Percentiles rank a stretch among this genome's conserved stretches.
These are phyloP conservation scores for Erythrolamprus reginae DNA, from an alignment of 2,113 vertebrate genomes.

Conservation along the genomic window DNA sequence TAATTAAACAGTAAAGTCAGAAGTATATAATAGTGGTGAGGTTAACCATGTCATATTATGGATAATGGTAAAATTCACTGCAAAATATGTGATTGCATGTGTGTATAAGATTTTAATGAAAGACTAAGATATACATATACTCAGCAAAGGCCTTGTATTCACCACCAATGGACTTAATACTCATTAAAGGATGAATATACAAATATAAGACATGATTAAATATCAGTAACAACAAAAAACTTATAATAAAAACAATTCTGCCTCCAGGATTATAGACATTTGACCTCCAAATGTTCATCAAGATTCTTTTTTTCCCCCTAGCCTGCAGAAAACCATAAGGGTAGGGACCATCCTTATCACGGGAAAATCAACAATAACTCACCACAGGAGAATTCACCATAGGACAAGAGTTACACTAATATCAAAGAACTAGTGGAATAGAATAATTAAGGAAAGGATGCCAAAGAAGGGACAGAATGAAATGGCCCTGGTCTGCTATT, in stretches of 20 bases:
- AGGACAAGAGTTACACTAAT: not conserved
- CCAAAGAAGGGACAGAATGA: not conserved
- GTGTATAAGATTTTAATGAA: not conserved
- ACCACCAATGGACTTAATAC: not conserved
- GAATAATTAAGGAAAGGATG: not conserved
- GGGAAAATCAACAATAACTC: not conserved
- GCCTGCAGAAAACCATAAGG: not conserved
- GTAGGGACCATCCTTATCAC: not conserved
- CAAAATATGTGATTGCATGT: not conserved
- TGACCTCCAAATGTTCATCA: not conserved
- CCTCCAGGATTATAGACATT: not conserved
- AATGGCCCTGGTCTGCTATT: not conserved
- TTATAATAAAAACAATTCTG: not conserved
- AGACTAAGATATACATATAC: not conserved
- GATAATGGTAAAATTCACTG: not conserved
- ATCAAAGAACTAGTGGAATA: not conserved
- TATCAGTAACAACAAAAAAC: not conserved
- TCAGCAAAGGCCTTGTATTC: not conserved
- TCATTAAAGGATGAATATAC: not conserved
- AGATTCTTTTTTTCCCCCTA: not conserved
- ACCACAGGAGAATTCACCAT: not conserved
- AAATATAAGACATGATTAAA: not conserved
- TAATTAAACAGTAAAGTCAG: not conserved
- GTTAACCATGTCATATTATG: not conserved
- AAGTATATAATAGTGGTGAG: not conserved